Conservation (phyloP, 2,113 vertebrate species). For the Uria aalge region DNA sequence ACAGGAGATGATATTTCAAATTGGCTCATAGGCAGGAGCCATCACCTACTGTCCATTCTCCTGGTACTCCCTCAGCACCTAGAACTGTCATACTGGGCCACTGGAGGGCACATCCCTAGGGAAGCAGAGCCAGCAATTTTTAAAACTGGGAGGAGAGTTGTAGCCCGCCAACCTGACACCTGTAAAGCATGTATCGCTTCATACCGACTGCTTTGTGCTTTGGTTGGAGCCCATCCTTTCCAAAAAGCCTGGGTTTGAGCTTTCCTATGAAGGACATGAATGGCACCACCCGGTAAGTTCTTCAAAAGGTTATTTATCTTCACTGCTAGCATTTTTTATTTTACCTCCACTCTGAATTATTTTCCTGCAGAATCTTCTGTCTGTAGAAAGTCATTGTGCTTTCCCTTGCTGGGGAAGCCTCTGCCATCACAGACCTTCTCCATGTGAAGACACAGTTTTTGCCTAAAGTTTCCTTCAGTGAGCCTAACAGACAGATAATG, state of each 20-base stretch:
- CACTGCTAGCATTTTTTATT: not conserved
- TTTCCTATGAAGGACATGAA: not conserved
- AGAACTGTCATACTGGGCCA: rapidly evolving
- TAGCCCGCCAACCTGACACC: not conserved
- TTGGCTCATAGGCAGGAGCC: not conserved
- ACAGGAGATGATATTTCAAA: not conserved
- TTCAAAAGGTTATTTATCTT: not conserved
- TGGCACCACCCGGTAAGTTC: not conserved
- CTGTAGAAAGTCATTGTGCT: not conserved
- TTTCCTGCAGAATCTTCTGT: not conserved
- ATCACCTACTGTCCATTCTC: not conserved
- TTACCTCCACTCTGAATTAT: not conserved
- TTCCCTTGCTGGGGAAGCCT: not conserved
- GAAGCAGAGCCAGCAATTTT: not conserved
- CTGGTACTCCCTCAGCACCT: not conserved
- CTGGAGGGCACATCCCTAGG: not conserved
- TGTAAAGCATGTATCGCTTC: not conserved
- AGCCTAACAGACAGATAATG: not conserved
- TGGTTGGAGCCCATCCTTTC: not conserved
- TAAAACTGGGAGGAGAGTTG: not conserved
- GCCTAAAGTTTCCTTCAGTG: not conserved
- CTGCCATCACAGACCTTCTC: not conserved
- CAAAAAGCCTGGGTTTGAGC: not conserved
- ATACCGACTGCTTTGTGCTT: not conserved
- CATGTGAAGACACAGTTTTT: not conserved